Evolutionary conservation across 2,113 vertebrate genomes (phyloP).

Genomic region (Stigmatopora argus): DNA sequence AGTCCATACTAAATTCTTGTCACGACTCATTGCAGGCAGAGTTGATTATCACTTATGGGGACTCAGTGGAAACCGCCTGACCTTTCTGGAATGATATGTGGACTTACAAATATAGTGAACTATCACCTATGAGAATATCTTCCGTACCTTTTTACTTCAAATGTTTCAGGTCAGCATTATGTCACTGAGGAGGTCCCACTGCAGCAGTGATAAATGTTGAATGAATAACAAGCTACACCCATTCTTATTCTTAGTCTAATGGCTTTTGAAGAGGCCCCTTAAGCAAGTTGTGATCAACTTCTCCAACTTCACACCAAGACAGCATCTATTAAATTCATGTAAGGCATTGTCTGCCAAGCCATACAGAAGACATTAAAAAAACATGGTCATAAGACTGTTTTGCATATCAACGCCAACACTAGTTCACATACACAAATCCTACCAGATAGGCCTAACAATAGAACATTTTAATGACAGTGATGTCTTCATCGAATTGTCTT

Average conservation of each 20-base stretch:
- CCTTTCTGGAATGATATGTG: conserved; percentile 61
- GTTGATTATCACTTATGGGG: conserved; percentile 38
- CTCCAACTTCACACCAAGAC: conserved; percentile 32
- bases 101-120: conserved; percentile 50
- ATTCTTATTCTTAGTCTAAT: conserved; percentile 42
- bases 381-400: conserved; percentile 52
- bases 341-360: conserved; percentile 47
- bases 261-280: conserved; percentile 41
- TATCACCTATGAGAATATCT: conserved; percentile 55
- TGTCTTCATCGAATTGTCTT: not conserved
- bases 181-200: conserved; percentile 37
- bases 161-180: conserved; percentile 59
- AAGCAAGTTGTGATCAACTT: conserved; percentile 49
- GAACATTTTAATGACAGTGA: not conserved
- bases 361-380: conserved; percentile 43
- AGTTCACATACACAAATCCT: conserved; percentile 15
- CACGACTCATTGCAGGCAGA: conserved; percentile 5
- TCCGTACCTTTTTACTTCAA: conserved; percentile 55
- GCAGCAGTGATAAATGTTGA: conserved; percentile 48
- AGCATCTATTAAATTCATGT: conserved; percentile 56
- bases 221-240: conserved; percentile 22
- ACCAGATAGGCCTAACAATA: not conserved
- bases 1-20: not conserved
- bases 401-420: conserved; percentile 25
- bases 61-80: conserved; percentile 51